Evolutionary conservation across 2,113 vertebrate species (phyloP).

Genomic region (Myotis lucifugus): DNA sequence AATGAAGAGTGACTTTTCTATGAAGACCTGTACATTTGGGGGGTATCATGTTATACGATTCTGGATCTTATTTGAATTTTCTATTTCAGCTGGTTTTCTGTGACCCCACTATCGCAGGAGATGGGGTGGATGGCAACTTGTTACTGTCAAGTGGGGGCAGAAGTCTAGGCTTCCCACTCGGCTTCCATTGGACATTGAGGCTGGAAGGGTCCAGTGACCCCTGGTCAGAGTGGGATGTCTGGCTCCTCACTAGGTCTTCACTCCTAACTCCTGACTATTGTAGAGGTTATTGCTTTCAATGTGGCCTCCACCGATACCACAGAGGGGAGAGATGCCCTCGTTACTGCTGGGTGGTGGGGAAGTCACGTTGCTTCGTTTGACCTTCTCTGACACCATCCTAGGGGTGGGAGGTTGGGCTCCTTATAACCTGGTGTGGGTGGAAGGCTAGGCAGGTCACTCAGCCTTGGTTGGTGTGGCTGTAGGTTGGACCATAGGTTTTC

Average conservation of each 20-base stretch:
- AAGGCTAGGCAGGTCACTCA: background rate
- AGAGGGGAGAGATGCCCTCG: background rate
- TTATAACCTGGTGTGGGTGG: background rate
- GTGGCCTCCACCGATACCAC: background rate
- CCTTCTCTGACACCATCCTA: background rate
- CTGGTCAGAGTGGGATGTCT: background rate
- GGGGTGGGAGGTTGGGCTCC: background rate
- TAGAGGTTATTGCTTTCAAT: background rate
- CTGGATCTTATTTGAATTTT: background rate
- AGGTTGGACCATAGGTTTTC: background rate
- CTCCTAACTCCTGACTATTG: background rate
- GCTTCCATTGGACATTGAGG: background rate
- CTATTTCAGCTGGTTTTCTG: background rate
- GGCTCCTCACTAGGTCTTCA: background rate
- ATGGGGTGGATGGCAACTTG: background rate
- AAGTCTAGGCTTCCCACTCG: background rate
- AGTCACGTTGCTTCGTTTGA: background rate
- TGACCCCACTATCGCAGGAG: background rate
- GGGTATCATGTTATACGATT: background rate
- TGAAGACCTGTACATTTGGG: background rate
- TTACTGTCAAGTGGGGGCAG: background rate
- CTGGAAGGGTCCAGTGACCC: background rate
- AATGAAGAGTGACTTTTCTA: background rate
- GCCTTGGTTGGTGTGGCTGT: background rate
- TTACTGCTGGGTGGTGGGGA: background rate